A percentile compares a stretch with the other conserved stretches of the same genome.
These are phyloP conservation scores for Bombus fervidus DNA, from an alignment of 1,140 invertebrate species.

Conservation along the genomic window DNA sequence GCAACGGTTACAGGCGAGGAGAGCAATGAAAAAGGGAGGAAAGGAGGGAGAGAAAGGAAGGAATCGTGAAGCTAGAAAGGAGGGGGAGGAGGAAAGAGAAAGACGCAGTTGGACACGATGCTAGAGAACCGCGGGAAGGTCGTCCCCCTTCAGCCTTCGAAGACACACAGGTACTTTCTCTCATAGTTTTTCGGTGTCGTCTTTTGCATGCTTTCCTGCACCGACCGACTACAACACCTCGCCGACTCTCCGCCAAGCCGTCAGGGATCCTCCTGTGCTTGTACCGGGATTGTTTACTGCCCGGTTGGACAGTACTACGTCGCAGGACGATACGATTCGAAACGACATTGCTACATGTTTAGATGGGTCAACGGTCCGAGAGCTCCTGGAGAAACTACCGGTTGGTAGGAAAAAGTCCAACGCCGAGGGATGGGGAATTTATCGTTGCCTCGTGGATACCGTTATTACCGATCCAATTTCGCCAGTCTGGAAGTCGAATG, in stretches of 20 bases:
- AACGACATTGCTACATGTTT: slow-evolving; percentile 26
- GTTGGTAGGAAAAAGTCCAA: not conserved
- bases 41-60: slow-evolving; percentile 45
- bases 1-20: slow-evolving; percentile 36
- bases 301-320: slow-evolving; percentile 21
- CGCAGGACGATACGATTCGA: slow-evolving; percentile 33
- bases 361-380: slow-evolving; percentile 49
- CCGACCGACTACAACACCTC: slow-evolving; percentile 38
- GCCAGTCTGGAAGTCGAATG: slow-evolving; percentile 21
- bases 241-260: not conserved
- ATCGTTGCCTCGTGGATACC: slow-evolving; percentile 32
- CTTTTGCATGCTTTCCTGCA: slow-evolving; percentile 52
- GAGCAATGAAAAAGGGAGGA: slow-evolving; percentile 49
- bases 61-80: slow-evolving; percentile 18
- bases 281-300: slow-evolving; percentile 57
- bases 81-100: slow-evolving; percentile 48
- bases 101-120: slow-evolving; percentile 63
- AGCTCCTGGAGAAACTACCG: slow-evolving; percentile 30
- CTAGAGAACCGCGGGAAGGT: slow-evolving; percentile 66
- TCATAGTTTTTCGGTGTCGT: slow-evolving; percentile 68
- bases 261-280: slow-evolving; percentile 22
- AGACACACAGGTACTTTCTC: slow-evolving; percentile 70
- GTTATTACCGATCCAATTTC: slow-evolving; percentile 49
- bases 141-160: slow-evolving; percentile 61
- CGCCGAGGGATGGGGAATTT: slow-evolving; percentile 3